These are phyloP conservation scores for Dioctria rufipes DNA, from an alignment of 2,888 invertebrate genomes.

Conservation along the genomic window DNA sequence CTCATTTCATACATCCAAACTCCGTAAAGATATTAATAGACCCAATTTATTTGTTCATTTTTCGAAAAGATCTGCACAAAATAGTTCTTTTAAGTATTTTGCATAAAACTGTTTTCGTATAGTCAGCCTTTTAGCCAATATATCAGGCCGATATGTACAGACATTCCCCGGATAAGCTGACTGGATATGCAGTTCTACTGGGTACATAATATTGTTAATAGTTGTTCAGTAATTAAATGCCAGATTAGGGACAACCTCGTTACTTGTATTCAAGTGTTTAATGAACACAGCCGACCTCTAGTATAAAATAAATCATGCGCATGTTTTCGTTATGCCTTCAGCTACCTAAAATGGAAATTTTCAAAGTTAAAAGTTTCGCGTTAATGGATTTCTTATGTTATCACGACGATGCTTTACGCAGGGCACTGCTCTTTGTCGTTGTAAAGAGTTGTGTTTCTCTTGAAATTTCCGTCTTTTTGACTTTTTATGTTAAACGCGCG, in stretches of 20 bases:
- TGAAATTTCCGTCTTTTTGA: constrained; percentile 10
- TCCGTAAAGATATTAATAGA: no score
- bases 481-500: not conserved
- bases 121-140: not conserved
- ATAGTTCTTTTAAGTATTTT: not conserved
- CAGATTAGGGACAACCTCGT: constrained; percentile 45
- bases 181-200: not conserved
- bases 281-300: constrained; percentile 44
- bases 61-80: not conserved
- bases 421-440: constrained; percentile 3
- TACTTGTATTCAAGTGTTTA: constrained; percentile 42
- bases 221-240: constrained; percentile 46
- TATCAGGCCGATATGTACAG: no score
- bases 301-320: constrained; percentile 42
- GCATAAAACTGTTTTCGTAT: not conserved
- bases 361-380: constrained; percentile 29
- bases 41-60: not conserved
- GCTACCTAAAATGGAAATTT: constrained; percentile 44
- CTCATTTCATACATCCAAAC: no score
- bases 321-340: constrained; percentile 38
- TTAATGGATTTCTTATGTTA: constrained; percentile 52
- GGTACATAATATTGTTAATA: constrained; percentile 36
- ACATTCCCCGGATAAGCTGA: not conserved
- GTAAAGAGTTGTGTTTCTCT: not conserved
- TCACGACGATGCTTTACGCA: constrained; percentile 25